These are phyloP conservation scores for Salmo trutta DNA, from an alignment of 2,797 vertebrate genomes.

Conservation along the genomic window DNA sequence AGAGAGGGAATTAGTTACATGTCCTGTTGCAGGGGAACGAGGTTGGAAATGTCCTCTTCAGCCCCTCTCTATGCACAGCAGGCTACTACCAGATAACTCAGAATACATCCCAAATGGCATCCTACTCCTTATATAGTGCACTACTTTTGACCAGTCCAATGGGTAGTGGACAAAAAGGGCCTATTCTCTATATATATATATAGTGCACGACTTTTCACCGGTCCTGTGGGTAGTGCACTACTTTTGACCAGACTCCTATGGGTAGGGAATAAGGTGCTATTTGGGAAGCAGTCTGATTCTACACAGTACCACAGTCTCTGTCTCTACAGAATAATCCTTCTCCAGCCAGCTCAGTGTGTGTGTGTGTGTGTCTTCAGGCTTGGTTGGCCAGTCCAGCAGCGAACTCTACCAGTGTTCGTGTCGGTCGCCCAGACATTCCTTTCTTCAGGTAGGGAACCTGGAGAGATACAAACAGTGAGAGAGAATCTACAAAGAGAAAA, in stretches of 20 bases:
- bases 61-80: too few species aligned
- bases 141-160: background rate
- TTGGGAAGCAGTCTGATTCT: too few species aligned
- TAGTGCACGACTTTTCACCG: background rate
- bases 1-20: too few species aligned
- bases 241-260: background rate
- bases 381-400: conserved; percentile 74
- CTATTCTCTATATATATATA: background rate
- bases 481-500: too few species aligned
- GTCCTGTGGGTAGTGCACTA: background rate
- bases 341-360: too few species aligned
- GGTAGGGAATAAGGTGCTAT: too few species aligned
- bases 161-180: too few species aligned
- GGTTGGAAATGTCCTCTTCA: too few species aligned
- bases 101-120: background rate
- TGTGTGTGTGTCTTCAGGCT: conserved; percentile 38
- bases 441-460: conserved; percentile 87
- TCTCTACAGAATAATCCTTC: too few species aligned
- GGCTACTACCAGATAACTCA: background rate
- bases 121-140: background rate
- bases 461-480: background rate
- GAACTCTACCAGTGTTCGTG: conserved; percentile 90
- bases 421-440: conserved; percentile 95
- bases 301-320: too few species aligned
- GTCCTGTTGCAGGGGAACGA: too few species aligned